phyloP scores from a whole-genome alignment of 2,888 invertebrate species.

The Odontomyia ornata region DNA sequence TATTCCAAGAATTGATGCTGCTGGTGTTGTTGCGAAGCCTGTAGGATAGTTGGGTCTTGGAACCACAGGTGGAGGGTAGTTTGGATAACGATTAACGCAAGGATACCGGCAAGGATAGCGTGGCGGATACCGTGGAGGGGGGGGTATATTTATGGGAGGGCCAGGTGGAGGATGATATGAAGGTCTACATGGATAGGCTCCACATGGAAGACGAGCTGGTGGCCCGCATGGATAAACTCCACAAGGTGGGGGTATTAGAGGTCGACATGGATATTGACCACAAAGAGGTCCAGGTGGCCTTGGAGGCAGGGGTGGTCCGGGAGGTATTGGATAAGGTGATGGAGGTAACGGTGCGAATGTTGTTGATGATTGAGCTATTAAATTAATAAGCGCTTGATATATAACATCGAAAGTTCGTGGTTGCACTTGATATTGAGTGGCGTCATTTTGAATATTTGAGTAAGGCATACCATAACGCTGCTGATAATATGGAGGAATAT shows the following conservation, averaged over 20 bases:
- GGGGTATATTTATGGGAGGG: background rate
- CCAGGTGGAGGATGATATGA: background rate
- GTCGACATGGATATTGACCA: conserved; percentile 11
- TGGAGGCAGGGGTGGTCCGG: no score
- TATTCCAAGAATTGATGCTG: background rate
- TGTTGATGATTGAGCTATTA: background rate
- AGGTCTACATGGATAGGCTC: background rate
- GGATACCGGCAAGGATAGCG: background rate
- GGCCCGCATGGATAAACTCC: background rate
- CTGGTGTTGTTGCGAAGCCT: background rate
- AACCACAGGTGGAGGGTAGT: background rate
- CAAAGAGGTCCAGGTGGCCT: background rate
- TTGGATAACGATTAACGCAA: background rate
- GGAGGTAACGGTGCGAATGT: no score
- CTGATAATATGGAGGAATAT: no score
- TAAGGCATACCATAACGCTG: no score
- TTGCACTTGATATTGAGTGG: background rate
- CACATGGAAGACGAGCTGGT: background rate
- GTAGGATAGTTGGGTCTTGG: background rate
- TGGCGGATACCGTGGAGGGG: background rate
- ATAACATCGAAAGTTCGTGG: conserved; percentile 25
- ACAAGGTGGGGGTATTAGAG: conserved; percentile 2
- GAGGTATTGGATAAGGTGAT: no score
- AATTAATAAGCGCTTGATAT: background rate
- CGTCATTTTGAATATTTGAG: background rate